These are phyloP conservation scores for Sanderia malayensis DNA, from an alignment of 30 jellyfish, hydroid and myxozoan genomes.

Conservation along the genomic window DNA sequence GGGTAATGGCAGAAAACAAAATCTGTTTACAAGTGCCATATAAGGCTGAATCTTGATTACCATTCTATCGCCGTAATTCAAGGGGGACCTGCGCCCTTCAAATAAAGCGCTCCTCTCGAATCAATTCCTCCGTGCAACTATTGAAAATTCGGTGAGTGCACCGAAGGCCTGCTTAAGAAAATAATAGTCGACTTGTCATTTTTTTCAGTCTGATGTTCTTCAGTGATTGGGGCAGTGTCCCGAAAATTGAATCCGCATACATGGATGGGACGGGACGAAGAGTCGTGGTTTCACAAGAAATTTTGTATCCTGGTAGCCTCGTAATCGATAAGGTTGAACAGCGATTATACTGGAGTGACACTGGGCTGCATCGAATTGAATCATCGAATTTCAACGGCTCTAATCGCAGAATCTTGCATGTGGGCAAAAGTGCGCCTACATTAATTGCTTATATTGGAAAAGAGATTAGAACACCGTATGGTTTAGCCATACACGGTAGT, in stretches of 20 bases:
- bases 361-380: conserved; percentile 46
- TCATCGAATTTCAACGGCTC: conserved; percentile 44
- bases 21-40: too few relatives aligned
- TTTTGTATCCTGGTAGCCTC: conserved; percentile 82
- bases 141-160: too few relatives aligned
- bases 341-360: conserved; percentile 80
- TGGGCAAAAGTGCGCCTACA: conserved; percentile 9
- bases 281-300: conserved; percentile 18
- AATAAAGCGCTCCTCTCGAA: too few relatives aligned
- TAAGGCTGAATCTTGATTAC: too few relatives aligned
- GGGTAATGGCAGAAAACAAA: too few relatives aligned
- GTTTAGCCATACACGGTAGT: conserved; percentile 69
- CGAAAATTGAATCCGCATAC: conserved; percentile 82
- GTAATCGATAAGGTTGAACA: conserved; percentile 66
- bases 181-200: too few relatives aligned
- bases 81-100: too few relatives aligned
- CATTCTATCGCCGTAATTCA: too few relatives aligned
- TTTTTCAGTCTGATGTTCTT: conserved; percentile 64
- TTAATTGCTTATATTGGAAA: conserved; percentile 37
- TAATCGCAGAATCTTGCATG: conserved; percentile 41
- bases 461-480: conserved; percentile 65
- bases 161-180: too few relatives aligned
- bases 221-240: conserved; percentile 83
- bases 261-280: conserved; percentile 86
- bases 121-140: too few relatives aligned